Evolutionary conservation across 2,113 vertebrate genomes (phyloP), one percentile per base, ranked within the genome.

Genomic region (Salvelinus namaycush): DNA sequence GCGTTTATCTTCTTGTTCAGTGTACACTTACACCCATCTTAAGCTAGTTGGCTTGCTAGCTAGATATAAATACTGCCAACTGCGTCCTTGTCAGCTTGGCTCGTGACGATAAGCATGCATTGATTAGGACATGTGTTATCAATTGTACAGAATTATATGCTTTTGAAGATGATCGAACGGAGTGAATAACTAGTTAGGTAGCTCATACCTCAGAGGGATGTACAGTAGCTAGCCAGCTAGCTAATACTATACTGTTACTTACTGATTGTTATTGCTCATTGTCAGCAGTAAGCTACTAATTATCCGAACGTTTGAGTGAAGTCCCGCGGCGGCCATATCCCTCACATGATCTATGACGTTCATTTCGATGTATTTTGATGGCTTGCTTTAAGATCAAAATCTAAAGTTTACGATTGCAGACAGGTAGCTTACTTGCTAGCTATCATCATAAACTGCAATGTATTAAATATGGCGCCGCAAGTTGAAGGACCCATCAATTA

Each of bases 211-310:
- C 49, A 51, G 49, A 51, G 11, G 13, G 49, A 11, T 16, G 49
- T 51, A 16, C n/a, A 16, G 12, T 7, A 49, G 54, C 12, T 49
- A 34, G 57, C 29, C 14, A 9, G 27, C 20, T 65, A 76, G 29
- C 64, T n/a, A 22, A 24, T 31, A 31, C 16, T 9, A 51, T 51
- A 34, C 2, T 8, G 60, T 34, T 83, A 96, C 97, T 96, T 93
- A 99, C 98, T 97, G 96, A 88, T 97, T 99, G 88, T 99, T 99
- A 90, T 96, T 97, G 86, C 97, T 98, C 97, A 99, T 99, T 20
- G 97, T 99, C 70, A 99, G 92, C 71, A 99, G 88, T 77, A 99
- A 90, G 86, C 97, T 97, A 92, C 97, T 99, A 84, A 99, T 89
- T 31, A 98, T 93, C 79, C 98, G 95, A 83, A 99, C 97, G 72